A percentile compares a stretch with the other conserved stretches of the same genome.
Conservation (phyloP, 2,888 invertebrate species). For the Dendrolimus houi region DNA sequence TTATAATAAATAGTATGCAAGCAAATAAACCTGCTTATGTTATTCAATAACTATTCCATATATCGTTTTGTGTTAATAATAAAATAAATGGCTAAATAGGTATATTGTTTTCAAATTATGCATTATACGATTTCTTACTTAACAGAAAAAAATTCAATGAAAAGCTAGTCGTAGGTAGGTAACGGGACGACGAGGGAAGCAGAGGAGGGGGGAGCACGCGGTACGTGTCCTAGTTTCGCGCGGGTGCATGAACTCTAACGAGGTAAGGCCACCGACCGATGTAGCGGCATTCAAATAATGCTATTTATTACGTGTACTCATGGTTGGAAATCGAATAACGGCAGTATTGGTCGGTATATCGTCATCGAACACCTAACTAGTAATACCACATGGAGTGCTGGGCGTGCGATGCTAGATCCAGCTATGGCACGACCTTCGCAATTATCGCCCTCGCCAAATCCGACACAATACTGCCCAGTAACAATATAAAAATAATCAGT, state of each 20-base stretch:
- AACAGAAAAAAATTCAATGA: constrained; percentile 63
- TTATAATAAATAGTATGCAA: background rate
- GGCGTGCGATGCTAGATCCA: constrained; percentile 55
- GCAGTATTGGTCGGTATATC: constrained; percentile 42
- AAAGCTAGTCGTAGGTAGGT: constrained; percentile 62
- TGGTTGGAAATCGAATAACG: background rate
- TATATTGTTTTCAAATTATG: background rate
- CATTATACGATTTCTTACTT: constrained; percentile 2
- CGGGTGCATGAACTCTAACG: constrained; percentile 76
- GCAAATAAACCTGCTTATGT: background rate
- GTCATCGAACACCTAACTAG: constrained; percentile 63
- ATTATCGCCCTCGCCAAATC: constrained; percentile 54
- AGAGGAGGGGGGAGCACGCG: constrained; percentile 46
- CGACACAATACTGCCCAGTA: constrained; percentile 19
- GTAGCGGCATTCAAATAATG: constrained; percentile 34
- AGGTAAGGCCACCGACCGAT: constrained; percentile 76
- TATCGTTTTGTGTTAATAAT: background rate
- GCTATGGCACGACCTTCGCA: constrained; percentile 68
- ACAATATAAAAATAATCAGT: constrained; percentile 2
- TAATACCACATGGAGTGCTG: constrained; percentile 51
- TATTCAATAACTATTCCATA: background rate
- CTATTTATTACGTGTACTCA: constrained; percentile 26
- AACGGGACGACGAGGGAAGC: constrained; percentile 48
- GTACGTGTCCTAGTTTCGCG: constrained; percentile 73
- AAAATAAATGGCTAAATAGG: background rate